Evolutionary conservation across 2,888 invertebrate species (phyloP).

Genomic region (Athetis lepigone): DNA sequence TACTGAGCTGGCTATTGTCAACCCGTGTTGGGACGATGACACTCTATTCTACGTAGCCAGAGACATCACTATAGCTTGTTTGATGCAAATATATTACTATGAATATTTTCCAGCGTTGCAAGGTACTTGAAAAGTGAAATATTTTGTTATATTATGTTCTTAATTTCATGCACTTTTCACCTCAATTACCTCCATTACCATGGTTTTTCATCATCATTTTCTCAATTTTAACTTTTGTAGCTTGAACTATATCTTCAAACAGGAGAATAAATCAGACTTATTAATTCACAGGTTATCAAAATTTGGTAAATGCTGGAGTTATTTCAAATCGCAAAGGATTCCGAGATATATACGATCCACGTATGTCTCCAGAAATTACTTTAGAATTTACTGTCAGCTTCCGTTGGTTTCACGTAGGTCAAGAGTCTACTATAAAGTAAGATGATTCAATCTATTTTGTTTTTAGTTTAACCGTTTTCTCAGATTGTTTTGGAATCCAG

Average conservation of each 20-base stretch:
- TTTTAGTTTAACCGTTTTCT: background rate
- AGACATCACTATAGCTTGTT: slow-evolving; percentile 29
- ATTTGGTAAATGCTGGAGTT: slow-evolving; percentile 49
- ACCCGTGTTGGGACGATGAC: slow-evolving; percentile 35
- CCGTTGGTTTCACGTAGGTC: slow-evolving; percentile 38
- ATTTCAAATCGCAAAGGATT: slow-evolving; percentile 49
- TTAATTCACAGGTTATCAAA: slow-evolving; percentile 45
- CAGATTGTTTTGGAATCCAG: background rate
- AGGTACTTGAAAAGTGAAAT: slow-evolving; percentile 24
- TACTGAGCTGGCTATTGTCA: slow-evolving; percentile 8
- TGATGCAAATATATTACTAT: slow-evolving; percentile 10
- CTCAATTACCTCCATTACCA: too few relatives aligned
- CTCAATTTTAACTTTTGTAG: too few relatives aligned
- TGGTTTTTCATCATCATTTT: too few relatives aligned
- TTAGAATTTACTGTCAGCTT: slow-evolving; percentile 44
- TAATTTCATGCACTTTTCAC: too few relatives aligned
- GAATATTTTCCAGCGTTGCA: slow-evolving; percentile 20
- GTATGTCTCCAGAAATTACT: slow-evolving; percentile 36
- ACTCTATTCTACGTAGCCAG: slow-evolving; percentile 25
- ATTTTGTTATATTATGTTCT: too few relatives aligned
- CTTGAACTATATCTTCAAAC: too few relatives aligned
- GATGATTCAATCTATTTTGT: slow-evolving; percentile 6
- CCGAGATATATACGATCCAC: slow-evolving; percentile 54
- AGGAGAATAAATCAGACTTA: background rate
- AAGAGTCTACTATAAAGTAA: slow-evolving; percentile 44